Base-by-base conservation (phyloP, 2,888 invertebrate genomes). In the Cynaeus angustus region DNA sequence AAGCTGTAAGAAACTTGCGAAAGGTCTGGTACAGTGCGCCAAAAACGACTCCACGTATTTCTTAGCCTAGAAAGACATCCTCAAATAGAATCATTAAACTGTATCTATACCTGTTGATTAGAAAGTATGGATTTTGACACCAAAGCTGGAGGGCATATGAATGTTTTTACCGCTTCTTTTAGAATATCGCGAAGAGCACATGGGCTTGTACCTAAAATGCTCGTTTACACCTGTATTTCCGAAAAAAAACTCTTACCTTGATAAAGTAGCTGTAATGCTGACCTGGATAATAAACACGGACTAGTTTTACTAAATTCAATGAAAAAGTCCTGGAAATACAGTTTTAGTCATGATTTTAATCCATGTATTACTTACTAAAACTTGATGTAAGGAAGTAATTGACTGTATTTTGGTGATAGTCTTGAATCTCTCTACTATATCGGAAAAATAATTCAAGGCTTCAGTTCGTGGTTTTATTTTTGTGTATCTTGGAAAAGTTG, bases 401-500 rank as follows among this genome's bases (percentile, higher is more conserved):
- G 91, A 90, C 3, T 93, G 92, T 72, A 95, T 92, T 87, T 92
- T 94, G 85, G 93, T 94, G 6, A 96, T 93, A 77, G 90, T 90
- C 80, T 94, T 91, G 56, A 97, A 88, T 70, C 95, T 89, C 41
- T 91, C 89, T n/a, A 97, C 88, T 78, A 98, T 89, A 81, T 92
- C 92, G 78, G 94, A 93, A 80, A 95, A 90, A 83, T 95, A 95
- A 74, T 89, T 88, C 71, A 96, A 84, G 33, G 97, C 95, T 81
- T 95, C 95, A 56, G 88, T 86, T 74, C 92, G 87, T 48, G 92
- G 91, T 77, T 94, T 94, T 80, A 98, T 96, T 85, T 95, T 94
- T 0, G 97, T 96, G 85, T 97, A 98, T 13, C 99, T 91, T 0
- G 99, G 99, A 87, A 99, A 99, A 12, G 99, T 98, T 0, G 99